A percentile compares a stretch with the other conserved stretches of the same genome.
phyloP scores from a whole-genome alignment of 2,113 vertebrate genomes.

The Uria lomvia region DNA sequence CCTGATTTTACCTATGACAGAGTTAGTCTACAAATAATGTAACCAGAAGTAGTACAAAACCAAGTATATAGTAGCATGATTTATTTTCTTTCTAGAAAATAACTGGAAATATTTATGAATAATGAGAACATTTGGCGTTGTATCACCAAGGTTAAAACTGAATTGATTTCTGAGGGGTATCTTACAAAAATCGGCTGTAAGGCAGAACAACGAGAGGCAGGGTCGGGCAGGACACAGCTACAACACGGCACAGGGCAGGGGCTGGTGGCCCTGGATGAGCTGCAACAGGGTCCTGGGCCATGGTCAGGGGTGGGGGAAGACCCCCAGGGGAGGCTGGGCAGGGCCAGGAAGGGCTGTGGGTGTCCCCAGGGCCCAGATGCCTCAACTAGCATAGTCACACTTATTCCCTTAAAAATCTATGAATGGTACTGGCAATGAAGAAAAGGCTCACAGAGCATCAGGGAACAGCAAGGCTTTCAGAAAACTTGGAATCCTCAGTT shows the following conservation, averaged over 20 bases:
- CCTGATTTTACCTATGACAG: background rate
- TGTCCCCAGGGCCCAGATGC: background rate
- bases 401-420: background rate
- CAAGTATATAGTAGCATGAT: background rate
- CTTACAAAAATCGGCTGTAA: background rate
- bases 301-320: background rate
- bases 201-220: background rate
- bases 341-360: background rate
- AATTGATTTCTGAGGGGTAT: background rate
- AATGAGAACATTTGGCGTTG: background rate
- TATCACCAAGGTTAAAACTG: background rate
- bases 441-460: background rate
- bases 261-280: background rate
- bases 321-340: background rate
- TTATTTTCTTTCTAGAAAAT: background rate
- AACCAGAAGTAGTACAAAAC: background rate
- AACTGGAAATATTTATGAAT: background rate
- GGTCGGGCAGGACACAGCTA: background rate
- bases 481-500: background rate
- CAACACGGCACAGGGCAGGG: background rate
- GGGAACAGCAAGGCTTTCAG: conserved; percentile 33
- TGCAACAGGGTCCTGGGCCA: background rate
- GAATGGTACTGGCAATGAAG: background rate
- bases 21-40: background rate
- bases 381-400: background rate